Evolutionary conservation across 37 sponge, comb jelly and placozoan species (phyloP), one percentile per base, ranked within the genome.

Genomic region (Axinella damicornis): DNA sequence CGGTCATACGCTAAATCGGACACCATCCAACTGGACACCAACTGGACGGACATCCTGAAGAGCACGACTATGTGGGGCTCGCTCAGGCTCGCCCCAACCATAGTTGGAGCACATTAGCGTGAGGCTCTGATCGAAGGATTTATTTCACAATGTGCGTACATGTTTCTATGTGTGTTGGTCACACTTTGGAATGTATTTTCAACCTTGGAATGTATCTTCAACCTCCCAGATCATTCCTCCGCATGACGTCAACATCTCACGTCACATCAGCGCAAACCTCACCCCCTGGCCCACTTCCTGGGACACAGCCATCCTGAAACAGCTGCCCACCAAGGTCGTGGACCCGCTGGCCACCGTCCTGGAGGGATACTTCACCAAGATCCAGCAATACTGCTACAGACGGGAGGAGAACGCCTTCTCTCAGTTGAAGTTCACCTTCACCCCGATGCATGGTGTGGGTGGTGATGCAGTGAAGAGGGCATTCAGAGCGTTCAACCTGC

Each of bases 381-480:
- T 96, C 13, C 36, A 68, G 77, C 57, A 60, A 25, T 79, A 85
- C 59, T 88, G 93, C 68, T 73, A 64, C 71, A 83, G 89, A 76
- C 65, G 35, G 28, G 57, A 55, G 31, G 53, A 74, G 25, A 83
- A 83, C 64, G 55, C 66, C n/a, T 25, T 5, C 5, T 30, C 54
- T 40, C 56, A 22, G 21, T 19, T 76, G 17, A 93, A 75, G 70
- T 87, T 95, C 69, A 84, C 87, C 0, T 99, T 97, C 79, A 97
- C 96, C 21, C 91, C 99, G 20, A 97, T 99, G 97, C 99, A 99
- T 65, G 99, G 99, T 22, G 99, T 99, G 34, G 99, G 99, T 0
- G 81, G 80, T 27, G 71, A 83, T 73, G 90, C 93, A 59, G 90
- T 89, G 28, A 64, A 72, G 41, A 53, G 76, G 39, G 93, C 95